Base-by-base conservation (phyloP, 2,113 vertebrate genomes). In the Sorex araneus region DNA sequence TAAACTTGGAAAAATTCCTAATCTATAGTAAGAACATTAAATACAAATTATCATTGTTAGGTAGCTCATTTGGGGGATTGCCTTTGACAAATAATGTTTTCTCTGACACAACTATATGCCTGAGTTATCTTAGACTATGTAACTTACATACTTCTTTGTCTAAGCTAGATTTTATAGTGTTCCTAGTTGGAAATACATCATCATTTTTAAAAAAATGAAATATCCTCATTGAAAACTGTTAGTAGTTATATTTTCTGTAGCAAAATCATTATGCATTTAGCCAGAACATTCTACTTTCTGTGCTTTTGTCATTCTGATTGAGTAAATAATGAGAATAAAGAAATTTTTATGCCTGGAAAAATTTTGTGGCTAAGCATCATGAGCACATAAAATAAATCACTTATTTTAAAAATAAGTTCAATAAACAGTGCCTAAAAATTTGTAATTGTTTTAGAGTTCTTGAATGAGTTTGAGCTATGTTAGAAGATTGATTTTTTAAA, bases 391-490 rank as follows among this genome's bases (percentile, higher is more conserved):
- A 69, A 71, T 19, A 73, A 88, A 21, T 84, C 12, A 28, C 43
- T 36, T 50, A 32, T 77, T 91, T 77, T 57, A 57, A 57, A 57
- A 57, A 57, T 19, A 18, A 57, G 18, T 13, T 87, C 32, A 13
- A 34, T 87, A 74, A 28, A 75, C 18, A 69, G 34, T 74, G 57
- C 40, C 78, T 66, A 23, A 67, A 87, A 60, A n/a, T 66, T 77
- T 84, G 16, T 30, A 47, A 16, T 74, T 19, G 74, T 90, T 50
- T 84, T 60, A 87, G 60, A 87, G 11, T 63, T 36, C 71, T 90
- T 86, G 28, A 86, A 85, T 82, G 43, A 83, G 21, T 87, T 92
- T 90, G 30, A 75, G 23, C 15, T 78, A 25, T 71, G 34, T 73
- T 83, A 77, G 47, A 78, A 86, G 28, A 77, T 23, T 50, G 9